Evolutionary conservation across 1,140 invertebrate species (phyloP), one percentile per base, ranked within the genome.

Genomic region (Belonocnema kinseyi): DNA sequence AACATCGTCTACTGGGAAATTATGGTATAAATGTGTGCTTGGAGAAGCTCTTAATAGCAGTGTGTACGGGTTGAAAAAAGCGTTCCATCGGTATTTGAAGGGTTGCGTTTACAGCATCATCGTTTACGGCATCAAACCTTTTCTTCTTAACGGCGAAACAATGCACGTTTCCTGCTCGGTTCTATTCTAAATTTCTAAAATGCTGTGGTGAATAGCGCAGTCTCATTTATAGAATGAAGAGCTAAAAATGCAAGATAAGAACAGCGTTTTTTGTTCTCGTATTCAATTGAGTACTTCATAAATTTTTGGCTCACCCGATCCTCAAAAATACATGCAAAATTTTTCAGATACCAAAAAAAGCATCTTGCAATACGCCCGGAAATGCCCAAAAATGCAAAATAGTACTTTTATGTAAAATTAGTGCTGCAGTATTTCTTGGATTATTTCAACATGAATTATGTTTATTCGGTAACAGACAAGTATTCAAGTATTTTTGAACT

Each of bases 101-200:
- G 53, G 53, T 54, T 54, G 17, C 53, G 16, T 54, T 54, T 54
- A 54, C 53, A 54, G 8, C 53, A 10, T 10, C 53, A 54, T n/a
- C 12, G n/a, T 40, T 46, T 46, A 46, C 40, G 10, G 26, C 26
- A 66, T 66, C 40, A 66, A 66, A 26, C 61, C 33, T 66, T 66
- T 66, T 66, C 26, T 66, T 40, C 26, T 66, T 66, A 26, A 13
- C 8, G 26, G 26, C 1, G 61, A 66, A 66, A 66, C 61, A 66
- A 66, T 66, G 61, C 14, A 16, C 61, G 40, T 40, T 66, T 66
- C 26, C 61, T 66, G 61, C 26, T 66, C 33, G 61, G 33, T 33
- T 66, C 61, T n/a, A 40, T 66, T 66, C 61, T 66, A 8, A 66
- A 66, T 66, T 66, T 66, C 33, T 40, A 66, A 33, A 66, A 66